Evolutionary conservation across 2,797 vertebrate genomes (phyloP), one percentile per base, ranked within the genome.

Genomic region (Ispidina picta): DNA sequence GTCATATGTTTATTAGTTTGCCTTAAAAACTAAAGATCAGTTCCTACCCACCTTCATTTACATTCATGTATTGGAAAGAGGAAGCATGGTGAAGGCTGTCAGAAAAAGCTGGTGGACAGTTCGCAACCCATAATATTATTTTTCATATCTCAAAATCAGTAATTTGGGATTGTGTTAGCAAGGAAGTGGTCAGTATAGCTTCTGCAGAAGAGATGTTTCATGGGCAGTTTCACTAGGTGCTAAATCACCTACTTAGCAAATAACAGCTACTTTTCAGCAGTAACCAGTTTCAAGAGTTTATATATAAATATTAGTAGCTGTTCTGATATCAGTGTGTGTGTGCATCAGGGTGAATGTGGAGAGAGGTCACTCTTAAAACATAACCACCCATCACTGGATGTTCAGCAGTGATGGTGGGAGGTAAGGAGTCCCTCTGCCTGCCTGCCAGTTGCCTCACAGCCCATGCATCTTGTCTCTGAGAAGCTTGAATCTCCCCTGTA

Each of bases 391-490:
- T 63, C 4, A 2, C 51, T 82, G 72, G 20, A 25, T 54, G 71
- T 43, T 29, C 23, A 21, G 22, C 33, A 62, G 71, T 5, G 3
- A 4, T 16, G 74, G 49, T 41, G 64, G 31, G 46, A 75, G 59
- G 26, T 29, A 6, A 33, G 25, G 25, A 51, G 31, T 70, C 35
- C 68, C 22, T n/a, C 51, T 1, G 0, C 49, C 44, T 1, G 1
- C 43, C 48, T 46, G 12, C 19, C 58, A 1, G 1, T 35, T 60
- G 62, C 52, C 39, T 73, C 6, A 1, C 48, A 65, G 46, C 31
- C 62, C 1, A 0, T 15, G 18, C 15, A 15, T 46, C 43, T 37
- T 3, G 0, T n/a, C 59, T 66, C 48, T 0, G 2, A 56, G 69
- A 62, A 64, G 9, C 25, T 76, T 0, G 0, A 39, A 44, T 29